A percentile compares a stretch with the other conserved stretches of the same genome.
These are phyloP conservation scores for Leiothrix lutea DNA, from an alignment of 2,113 vertebrate species.

Conservation along the genomic window DNA sequence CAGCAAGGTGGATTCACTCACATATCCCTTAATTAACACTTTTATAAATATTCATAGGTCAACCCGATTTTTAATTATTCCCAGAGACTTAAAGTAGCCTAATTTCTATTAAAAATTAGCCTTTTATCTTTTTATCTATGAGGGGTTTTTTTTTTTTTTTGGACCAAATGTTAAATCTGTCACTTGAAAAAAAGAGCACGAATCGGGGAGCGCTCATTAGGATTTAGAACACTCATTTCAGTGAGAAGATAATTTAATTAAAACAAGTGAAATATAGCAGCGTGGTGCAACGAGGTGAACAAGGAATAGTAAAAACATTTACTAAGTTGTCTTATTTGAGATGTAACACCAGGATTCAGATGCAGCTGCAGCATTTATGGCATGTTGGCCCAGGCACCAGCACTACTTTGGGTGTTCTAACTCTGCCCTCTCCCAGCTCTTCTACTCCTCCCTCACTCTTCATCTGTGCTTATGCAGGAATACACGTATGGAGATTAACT, in stretches of 20 bases:
- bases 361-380: neutral
- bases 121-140: neutral
- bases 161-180: neutral
- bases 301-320: neutral
- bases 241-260: conserved; percentile 15
- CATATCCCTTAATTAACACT: conserved; percentile 47
- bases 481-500: neutral
- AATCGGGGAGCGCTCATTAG: neutral
- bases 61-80: conserved; percentile 51
- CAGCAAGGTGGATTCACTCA: neutral
- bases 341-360: neutral
- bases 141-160: neutral
- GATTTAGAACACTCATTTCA: neutral
- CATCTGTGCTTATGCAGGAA: neutral
- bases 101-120: neutral
- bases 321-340: neutral
- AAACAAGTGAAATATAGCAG: neutral
- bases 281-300: neutral
- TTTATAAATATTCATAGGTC: conserved; percentile 62
- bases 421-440: neutral
- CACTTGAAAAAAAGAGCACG: neutral
- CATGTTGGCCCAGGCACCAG: neutral
- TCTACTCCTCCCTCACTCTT: neutral
- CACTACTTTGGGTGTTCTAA: neutral
- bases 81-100: neutral